These are phyloP conservation scores for Pollimyrus isidori DNA, from an alignment of 2,113 vertebrate species.

Conservation along the genomic window DNA sequence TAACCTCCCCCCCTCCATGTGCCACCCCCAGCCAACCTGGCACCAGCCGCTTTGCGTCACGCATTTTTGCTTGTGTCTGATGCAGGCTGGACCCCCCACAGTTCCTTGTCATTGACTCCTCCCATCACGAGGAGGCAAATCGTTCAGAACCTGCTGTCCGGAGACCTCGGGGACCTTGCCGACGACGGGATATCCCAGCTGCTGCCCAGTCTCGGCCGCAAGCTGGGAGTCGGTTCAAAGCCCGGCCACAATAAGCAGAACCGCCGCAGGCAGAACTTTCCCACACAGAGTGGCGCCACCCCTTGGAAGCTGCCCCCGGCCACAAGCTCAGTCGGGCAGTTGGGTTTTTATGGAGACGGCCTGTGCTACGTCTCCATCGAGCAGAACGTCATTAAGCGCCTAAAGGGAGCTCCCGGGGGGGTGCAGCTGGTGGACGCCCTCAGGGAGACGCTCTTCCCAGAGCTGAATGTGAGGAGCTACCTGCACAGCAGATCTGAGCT, in stretches of 20 bases:
- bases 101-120: conserved; percentile 43
- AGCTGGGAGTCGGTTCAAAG: conserved; percentile 29
- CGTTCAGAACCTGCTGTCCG: conserved; percentile 55
- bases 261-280: conserved; percentile 27
- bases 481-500: conserved; percentile 60
- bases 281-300: conserved; percentile 36
- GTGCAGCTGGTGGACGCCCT: conserved; percentile 45
- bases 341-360: conserved; percentile 32
- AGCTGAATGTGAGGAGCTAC: conserved; percentile 64
- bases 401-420: conserved; percentile 38
- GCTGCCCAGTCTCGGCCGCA: conserved; percentile 41
- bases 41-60: conserved; percentile 33
- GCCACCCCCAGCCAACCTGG: not conserved
- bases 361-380: conserved; percentile 52
- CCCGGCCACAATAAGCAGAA: conserved; percentile 25
- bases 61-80: conserved; percentile 51
- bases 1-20: not conserved
- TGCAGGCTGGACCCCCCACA: conserved; percentile 52
- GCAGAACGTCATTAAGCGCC: conserved; percentile 36
- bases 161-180: conserved; percentile 59
- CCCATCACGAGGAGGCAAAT: conserved; percentile 48
- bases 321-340: conserved; percentile 30
- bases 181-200: conserved; percentile 54
- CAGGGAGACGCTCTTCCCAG: conserved; percentile 48
- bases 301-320: conserved; percentile 37